These are phyloP conservation scores for Micropoecilia bifurca DNA, from an alignment of 2,797 vertebrate genomes.

Conservation along the genomic window DNA sequence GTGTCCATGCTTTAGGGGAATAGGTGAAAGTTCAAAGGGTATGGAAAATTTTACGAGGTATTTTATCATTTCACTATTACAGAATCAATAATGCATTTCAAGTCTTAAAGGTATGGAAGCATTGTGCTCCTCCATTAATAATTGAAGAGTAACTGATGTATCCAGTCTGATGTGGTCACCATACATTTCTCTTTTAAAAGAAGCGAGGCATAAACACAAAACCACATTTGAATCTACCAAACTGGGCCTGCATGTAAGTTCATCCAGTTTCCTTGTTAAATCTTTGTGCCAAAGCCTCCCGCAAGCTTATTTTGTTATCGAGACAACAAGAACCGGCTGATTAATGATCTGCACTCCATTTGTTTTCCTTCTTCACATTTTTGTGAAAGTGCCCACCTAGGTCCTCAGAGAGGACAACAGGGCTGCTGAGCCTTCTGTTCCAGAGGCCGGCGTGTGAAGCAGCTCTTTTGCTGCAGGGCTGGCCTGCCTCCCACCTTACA, in stretches of 20 bases:
- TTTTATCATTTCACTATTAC: neutral
- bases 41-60: neutral
- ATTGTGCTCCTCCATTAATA: slow-evolving; percentile 40
- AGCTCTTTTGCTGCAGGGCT: slow-evolving; percentile 80
- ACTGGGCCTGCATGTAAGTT: neutral
- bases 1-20: neutral
- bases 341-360: slow-evolving; percentile 4
- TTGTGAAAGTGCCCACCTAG: slow-evolving; percentile 42
- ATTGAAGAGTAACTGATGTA: slow-evolving; percentile 13
- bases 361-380: slow-evolving; percentile 2
- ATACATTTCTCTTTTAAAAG: neutral
- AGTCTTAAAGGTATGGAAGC: slow-evolving; percentile 16
- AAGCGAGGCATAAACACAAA: neutral
- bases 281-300: neutral
- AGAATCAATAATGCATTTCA: slow-evolving; percentile 11
- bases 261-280: neutral
- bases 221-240: neutral
- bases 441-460: slow-evolving; percentile 73
- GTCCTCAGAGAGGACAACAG: slow-evolving; percentile 50
- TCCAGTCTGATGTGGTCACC: slow-evolving; percentile 9
- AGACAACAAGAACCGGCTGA: slow-evolving; percentile 14
- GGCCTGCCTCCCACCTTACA: slow-evolving; percentile 76
- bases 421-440: slow-evolving; percentile 67
- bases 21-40: neutral
- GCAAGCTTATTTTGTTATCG: neutral